Conservation (phyloP, 1,140 invertebrate genomes). For the Drosophila aff. region DNA sequence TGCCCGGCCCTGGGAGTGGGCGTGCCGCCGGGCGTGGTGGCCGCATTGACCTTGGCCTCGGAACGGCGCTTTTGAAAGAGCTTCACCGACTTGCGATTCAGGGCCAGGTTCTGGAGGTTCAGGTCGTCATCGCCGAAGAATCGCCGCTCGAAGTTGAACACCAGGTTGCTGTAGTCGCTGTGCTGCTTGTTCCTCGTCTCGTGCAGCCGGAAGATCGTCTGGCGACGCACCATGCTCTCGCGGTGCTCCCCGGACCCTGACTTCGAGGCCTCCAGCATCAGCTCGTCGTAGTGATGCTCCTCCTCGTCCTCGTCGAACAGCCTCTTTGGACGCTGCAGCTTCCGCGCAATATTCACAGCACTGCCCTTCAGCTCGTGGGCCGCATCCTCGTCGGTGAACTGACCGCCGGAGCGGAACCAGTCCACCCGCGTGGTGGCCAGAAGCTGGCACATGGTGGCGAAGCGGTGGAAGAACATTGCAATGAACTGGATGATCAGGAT, state of each 20-base stretch:
- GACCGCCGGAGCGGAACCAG: constrained; percentile 68
- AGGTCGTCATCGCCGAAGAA: constrained; percentile 78
- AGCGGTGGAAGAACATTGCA: constrained; percentile 94
- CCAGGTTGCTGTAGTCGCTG: constrained; percentile 77
- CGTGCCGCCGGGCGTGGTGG: constrained; percentile 55
- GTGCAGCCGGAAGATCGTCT: constrained; percentile 73
- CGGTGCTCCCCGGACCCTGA: constrained; percentile 42
- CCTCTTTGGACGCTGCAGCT: constrained; percentile 86
- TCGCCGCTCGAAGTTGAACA: constrained; percentile 72
- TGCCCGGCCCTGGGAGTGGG: constrained; percentile 52
- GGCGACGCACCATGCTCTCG: constrained; percentile 62
- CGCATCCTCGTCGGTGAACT: constrained; percentile 85
- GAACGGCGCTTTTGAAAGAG: constrained; percentile 69
- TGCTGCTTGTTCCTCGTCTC: constrained; percentile 65
- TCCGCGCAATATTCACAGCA: constrained; percentile 87
- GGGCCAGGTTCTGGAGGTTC: constrained; percentile 69
- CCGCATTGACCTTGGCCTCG: constrained; percentile 68
- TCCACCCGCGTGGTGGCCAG: constrained; percentile 90
- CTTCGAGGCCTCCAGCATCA: constrained; percentile 23
- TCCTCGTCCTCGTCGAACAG: constrained; percentile 85
- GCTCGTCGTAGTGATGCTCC: constrained; percentile 62
- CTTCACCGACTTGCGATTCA: constrained; percentile 78
- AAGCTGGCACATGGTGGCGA: constrained; percentile 93
- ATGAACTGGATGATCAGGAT: constrained; percentile 92
- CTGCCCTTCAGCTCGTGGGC: constrained; percentile 87